Evolutionary conservation across 2,113 vertebrate genomes (phyloP).

Genomic region (Puffinus mauretanicus): DNA sequence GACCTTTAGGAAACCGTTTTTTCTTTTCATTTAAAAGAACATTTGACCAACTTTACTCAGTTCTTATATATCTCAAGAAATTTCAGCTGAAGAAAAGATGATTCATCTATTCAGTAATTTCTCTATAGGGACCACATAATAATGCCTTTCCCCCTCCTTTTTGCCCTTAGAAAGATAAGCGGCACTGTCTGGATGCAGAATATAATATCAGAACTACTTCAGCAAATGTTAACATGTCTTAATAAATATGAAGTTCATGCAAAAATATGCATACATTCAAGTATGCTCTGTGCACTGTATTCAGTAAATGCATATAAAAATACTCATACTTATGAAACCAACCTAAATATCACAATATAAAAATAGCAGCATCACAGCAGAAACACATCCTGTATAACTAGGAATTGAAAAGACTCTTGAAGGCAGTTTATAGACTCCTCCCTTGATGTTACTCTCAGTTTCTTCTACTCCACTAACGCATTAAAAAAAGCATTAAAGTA

Average conservation of each 20-base stretch:
- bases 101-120: background rate
- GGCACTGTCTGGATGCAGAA: background rate
- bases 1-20: background rate
- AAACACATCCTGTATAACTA: slow-evolving; percentile 18
- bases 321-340: background rate
- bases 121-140: background rate
- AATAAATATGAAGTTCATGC: background rate
- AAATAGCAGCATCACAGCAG: slow-evolving; percentile 5
- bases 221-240: background rate
- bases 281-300: background rate
- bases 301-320: background rate
- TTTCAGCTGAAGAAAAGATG: background rate
- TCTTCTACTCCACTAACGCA: background rate
- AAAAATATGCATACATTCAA: background rate
- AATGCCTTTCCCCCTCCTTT: background rate
- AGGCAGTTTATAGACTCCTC: slow-evolving; percentile 25
- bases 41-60: background rate
- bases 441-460: background rate
- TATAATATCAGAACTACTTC: background rate
- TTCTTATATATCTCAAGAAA: background rate
- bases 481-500: background rate
- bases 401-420: background rate
- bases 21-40: background rate
- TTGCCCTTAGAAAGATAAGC: background rate
- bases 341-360: background rate